Evolutionary conservation across 1,140 invertebrate genomes (phyloP), one percentile per base, ranked within the genome.

Genomic region (Galendromus occidentalis): DNA sequence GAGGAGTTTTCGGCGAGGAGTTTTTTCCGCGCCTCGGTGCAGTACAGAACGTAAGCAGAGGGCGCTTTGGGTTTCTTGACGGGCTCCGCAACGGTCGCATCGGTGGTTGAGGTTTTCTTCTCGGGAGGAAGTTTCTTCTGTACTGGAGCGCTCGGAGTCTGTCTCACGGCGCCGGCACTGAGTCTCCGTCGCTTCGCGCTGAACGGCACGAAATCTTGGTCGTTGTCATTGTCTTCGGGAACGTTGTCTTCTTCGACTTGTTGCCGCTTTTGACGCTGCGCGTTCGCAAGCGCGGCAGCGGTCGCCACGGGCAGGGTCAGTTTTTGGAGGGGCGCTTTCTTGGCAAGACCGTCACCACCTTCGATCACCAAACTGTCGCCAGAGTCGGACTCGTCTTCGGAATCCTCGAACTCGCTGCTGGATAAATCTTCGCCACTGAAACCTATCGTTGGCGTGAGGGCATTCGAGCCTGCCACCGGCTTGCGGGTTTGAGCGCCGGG

Each of bases 51-150:
- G n/a, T 66, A 42, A 7, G 29, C 63, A 5, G 64, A 66, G 12
- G 64, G 30, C 0, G 66, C 30, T 28, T 51, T 66, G 41, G 65
- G 42, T 28, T 33, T 55, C 28, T 33, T 63, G 4, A 7, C 7
- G n/a, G 22, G 22, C 12, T 33, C 18, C 18, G 20, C 47, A 17
- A 28, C 64, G 7, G 66, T 64, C 44, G 67, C 66, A 33, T 70
- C 68, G 17, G 69, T 44, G 30, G 66, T 55, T 33, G 67, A 63
- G 25, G 47, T 42, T 25, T 33, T 42, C 59, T 66, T 64, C 12
- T 41, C 22, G 17, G 25, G 45, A 1, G 55, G 45, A n/a, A 45
- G 28, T 17, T 18, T 22, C 28, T 67, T 68, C 29, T 64, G n/a
- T 9, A 39, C 33, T 18, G 20, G 17, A 22, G 25, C 22, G 51